Evolutionary conservation across 2,113 vertebrate species (phyloP).

Genomic region (Osmerus eperlanus): DNA sequence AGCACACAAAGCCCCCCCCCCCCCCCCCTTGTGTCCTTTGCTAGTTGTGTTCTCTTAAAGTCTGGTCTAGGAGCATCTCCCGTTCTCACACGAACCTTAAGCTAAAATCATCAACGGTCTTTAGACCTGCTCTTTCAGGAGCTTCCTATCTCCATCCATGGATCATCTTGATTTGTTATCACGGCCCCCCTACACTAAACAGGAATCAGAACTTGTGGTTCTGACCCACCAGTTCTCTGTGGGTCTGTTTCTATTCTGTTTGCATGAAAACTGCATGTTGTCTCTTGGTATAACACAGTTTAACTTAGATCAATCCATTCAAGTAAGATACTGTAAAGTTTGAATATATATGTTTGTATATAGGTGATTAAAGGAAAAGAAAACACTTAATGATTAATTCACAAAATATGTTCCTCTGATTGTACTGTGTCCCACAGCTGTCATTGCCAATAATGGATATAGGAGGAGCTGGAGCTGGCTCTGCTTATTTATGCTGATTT

Average conservation of each 20-base stretch:
- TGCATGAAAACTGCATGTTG: not conserved
- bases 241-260: not conserved
- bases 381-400: not conserved
- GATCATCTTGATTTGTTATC: not conserved
- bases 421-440: not conserved
- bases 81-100: constrained; percentile 9
- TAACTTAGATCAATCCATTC: not conserved
- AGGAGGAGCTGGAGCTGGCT: too few relatives aligned
- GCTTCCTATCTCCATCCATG: not conserved
- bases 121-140: not conserved
- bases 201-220: not conserved
- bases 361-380: constrained; percentile 25
- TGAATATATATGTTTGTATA: constrained; percentile 49
- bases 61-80: not conserved
- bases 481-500: too few relatives aligned
- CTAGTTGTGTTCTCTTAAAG: constrained; percentile 3
- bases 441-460: not conserved
- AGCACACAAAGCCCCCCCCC: not conserved
- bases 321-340: constrained; percentile 16
- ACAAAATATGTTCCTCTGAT: not conserved
- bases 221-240: not conserved
- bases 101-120: constrained; percentile 6
- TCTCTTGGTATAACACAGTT: not conserved
- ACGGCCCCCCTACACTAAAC: not conserved
- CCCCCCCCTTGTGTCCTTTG: too few relatives aligned